These are phyloP conservation scores for Conus canariensis DNA, from an alignment of 2,888 invertebrate genomes.

Conservation along the genomic window DNA sequence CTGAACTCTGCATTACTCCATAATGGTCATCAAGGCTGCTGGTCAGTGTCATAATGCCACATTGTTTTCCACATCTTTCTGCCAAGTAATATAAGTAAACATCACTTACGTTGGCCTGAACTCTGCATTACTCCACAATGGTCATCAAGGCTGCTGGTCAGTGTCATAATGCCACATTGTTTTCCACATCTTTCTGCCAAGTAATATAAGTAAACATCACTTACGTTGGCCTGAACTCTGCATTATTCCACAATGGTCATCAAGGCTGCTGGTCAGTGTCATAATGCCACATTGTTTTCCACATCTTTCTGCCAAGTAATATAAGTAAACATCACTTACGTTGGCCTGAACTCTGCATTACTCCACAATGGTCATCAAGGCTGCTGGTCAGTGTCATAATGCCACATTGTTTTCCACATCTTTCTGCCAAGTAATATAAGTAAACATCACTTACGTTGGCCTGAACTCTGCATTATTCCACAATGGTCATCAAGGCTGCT, in stretches of 20 bases:
- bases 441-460: conserved; percentile 71
- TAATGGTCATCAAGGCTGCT: no score
- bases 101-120: conserved; percentile 74
- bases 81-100: background rate
- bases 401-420: no score
- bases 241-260: conserved; percentile 66
- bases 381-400: no score
- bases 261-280: no score
- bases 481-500: no score
- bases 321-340: conserved; percentile 63
- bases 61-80: no score
- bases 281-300: no score
- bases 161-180: no score
- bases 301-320: background rate
- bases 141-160: no score
- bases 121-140: conserved; percentile 80
- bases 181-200: no score
- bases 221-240: conserved; percentile 78
- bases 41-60: no score
- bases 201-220: conserved; percentile 44
- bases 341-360: conserved; percentile 80
- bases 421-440: background rate
- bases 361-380: conserved; percentile 58
- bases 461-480: conserved; percentile 79
- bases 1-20: conserved; percentile 80